Percentiles rank a stretch among this genome's conserved stretches.
These are phyloP conservation scores for Eulemur mongoz DNA, from an alignment of 2,797 vertebrate genomes.

Conservation along the genomic window DNA sequence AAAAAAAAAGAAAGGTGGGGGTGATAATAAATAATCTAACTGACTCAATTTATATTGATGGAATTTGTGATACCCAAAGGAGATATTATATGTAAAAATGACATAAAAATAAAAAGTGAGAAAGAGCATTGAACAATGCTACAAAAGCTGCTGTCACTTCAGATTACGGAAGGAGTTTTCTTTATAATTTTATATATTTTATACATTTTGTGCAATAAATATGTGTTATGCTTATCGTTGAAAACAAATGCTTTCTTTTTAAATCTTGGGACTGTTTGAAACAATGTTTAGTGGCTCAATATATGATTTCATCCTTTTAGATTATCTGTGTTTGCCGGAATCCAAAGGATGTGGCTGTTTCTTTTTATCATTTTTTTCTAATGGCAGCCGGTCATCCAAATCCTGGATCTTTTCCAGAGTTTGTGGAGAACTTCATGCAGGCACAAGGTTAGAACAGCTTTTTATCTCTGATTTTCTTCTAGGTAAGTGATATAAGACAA, in stretches of 20 bases:
- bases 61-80: neutral
- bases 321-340: conserved; percentile 79
- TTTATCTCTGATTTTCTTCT: neutral
- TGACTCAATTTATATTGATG: neutral
- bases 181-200: neutral
- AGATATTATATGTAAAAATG: neutral
- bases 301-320: conserved; percentile 51
- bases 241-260: neutral
- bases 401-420: conserved; percentile 73
- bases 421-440: conserved; percentile 74
- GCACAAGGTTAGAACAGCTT: conserved; percentile 64
- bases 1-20: too few relatives aligned
- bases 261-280: neutral
- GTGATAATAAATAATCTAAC: neutral
- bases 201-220: neutral
- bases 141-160: neutral
- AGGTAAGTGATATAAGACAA: neutral
- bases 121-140: neutral
- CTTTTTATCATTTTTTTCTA: conserved; percentile 74
- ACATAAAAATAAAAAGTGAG: neutral
- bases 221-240: neutral
- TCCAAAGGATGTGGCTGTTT: conserved; percentile 78
- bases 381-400: conserved; percentile 66
- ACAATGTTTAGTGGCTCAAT: neutral
- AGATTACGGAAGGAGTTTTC: neutral